Base-by-base conservation (phyloP, 2,888 invertebrate genomes). In the Phyllotreta striolata region DNA sequence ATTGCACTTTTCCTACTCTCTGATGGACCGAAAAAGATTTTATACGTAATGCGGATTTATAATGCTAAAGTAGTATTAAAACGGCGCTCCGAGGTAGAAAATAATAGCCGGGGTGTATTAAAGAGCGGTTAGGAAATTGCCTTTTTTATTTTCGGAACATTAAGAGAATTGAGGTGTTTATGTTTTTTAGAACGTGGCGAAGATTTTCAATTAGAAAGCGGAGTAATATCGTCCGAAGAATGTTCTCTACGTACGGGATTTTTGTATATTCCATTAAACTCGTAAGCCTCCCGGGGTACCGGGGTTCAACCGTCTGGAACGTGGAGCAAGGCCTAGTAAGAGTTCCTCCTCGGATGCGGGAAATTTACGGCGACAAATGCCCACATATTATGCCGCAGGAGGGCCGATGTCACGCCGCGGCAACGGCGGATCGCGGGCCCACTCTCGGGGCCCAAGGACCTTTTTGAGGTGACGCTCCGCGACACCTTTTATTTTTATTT, bases 281-380 rank as follows among this genome's bases (percentile, higher is more conserved):
- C 39, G 14, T 12, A 43, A 47, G 14, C 46, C 38, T 57, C 44
- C 44, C 44, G 14, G 44, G 38, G 38, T 57, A 57, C 9, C n/a
- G n/a, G 3, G 2, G 24, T 24, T 35, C 57, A 47, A 55, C 39
- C 39, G 67, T 62, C 69, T 67, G 66, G 70, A 70, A 69, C 69
- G 56, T 68, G 70, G 70, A 71, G 67, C 66, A 64, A 65, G 66
- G 66, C 68, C 66, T 64, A 70, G 74, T 69, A 69, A 57, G 47
- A 57, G 37, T 37, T 38, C 57, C 49, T 57, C 39, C 44, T 57
- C 74, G 72, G 76, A 74, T 74, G 72, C 72, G 70, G 76, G 74
- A 78, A 79, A 80, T 80, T 80, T 80, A 80, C 77, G 75, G 78
- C 77, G 79, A 79, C 79, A 79, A 79, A 79, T 80, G 79, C 78